A percentile compares a stretch with the other conserved stretches of the same genome.
phyloP scores from a whole-genome alignment of 2,888 invertebrate species.

The Lycocerus yunnanus region DNA sequence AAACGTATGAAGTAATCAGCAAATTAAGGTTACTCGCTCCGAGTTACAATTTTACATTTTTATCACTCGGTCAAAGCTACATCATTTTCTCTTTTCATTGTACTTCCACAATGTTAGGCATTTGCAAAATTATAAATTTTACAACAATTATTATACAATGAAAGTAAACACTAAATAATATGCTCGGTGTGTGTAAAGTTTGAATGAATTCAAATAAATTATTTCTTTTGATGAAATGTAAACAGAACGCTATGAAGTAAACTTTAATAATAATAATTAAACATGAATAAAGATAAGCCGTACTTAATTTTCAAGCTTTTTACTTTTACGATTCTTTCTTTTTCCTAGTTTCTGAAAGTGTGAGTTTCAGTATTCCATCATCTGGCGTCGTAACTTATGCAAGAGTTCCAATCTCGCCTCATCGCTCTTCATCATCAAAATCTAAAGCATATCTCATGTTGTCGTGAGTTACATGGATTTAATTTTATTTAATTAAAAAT shows the following conservation, averaged over 20 bases:
- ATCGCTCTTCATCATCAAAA: not conserved
- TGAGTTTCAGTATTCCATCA: not conserved
- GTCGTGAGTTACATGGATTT: not conserved
- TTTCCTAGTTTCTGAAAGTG: not conserved
- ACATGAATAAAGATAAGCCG: not conserved
- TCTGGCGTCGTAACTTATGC: not conserved
- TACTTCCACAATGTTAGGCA: too few species aligned
- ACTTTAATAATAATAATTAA: not conserved
- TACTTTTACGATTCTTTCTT: not conserved
- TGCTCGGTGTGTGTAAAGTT: not conserved
- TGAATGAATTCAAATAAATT: not conserved
- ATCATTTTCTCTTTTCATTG: not conserved
- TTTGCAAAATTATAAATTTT: not conserved
- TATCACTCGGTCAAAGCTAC: not conserved
- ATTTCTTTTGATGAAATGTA: not conserved
- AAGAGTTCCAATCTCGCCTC: not conserved
- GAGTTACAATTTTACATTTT: too few species aligned
- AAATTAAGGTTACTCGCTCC: too few species aligned
- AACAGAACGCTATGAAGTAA: not conserved
- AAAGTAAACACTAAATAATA: not conserved
- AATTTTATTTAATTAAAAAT: not conserved
- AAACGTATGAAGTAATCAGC: too few species aligned
- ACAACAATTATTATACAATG: not conserved
- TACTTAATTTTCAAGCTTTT: not conserved
- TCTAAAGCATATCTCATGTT: not conserved